phyloP scores from a whole-genome alignment of 2,888 invertebrate genomes.

The Ditula angustiorana region DNA sequence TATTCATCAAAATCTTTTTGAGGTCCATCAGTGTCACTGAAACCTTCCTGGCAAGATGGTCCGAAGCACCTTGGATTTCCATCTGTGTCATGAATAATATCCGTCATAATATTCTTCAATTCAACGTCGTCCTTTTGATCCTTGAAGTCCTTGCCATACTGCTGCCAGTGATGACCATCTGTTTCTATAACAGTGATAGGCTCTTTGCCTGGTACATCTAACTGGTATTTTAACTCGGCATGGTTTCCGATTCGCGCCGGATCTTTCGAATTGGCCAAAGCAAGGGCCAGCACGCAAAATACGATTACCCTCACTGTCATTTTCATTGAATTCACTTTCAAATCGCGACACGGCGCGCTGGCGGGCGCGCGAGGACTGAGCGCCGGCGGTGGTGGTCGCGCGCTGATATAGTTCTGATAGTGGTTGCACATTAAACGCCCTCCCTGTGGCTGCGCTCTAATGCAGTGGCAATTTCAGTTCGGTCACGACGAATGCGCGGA shows the following conservation, averaged over 20 bases:
- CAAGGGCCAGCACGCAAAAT: slow-evolving; percentile 63
- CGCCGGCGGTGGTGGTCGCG: slow-evolving; percentile 61
- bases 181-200: slow-evolving; percentile 86
- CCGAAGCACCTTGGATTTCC: slow-evolving; percentile 75
- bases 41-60: slow-evolving; percentile 76
- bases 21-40: slow-evolving; percentile 63
- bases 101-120: slow-evolving; percentile 74
- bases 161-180: slow-evolving; percentile 57
- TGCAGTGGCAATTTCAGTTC: slow-evolving; percentile 77
- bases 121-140: slow-evolving; percentile 62
- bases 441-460: slow-evolving; percentile 72
- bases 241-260: slow-evolving; percentile 69
- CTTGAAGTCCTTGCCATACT: slow-evolving; percentile 51
- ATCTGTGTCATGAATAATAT: slow-evolving; percentile 72
- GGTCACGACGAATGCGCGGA: slow-evolving; percentile 82
- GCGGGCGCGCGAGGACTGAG: slow-evolving; percentile 75
- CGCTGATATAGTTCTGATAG: slow-evolving; percentile 82
- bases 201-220: slow-evolving; percentile 84
- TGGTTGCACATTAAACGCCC: slow-evolving; percentile 76
- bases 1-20: slow-evolving; percentile 87
- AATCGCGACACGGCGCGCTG: slow-evolving; percentile 70
- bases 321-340: slow-evolving; percentile 80
- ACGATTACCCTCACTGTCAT: slow-evolving; percentile 72
- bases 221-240: slow-evolving; percentile 77
- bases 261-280: slow-evolving; percentile 62